Evolutionary conservation across 64 coral and sea anemone species (phyloP), one percentile per base, ranked within the genome.

Genomic region (Pocillopora verrucosa): DNA sequence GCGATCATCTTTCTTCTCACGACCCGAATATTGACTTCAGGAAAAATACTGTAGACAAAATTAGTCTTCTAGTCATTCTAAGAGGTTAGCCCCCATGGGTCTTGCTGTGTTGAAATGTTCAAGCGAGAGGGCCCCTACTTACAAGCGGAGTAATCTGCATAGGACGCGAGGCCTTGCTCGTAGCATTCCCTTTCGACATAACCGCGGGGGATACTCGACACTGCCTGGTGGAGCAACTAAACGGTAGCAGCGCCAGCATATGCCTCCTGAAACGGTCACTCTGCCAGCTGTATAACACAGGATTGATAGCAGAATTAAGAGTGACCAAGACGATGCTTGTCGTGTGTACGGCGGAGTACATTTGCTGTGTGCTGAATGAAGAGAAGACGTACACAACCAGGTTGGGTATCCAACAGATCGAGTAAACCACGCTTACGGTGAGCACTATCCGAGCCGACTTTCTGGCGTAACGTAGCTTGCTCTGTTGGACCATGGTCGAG

Each of bases 261-360:
- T 89, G 75, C 60, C 67, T 89, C 2, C 87, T 59, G 34, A 89
- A 89, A 11, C 56, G 16, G 16, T 65, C 17, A 13, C 74, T 78
- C 75, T 89, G 87, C 30, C 60, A 77, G 87, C 87, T 89, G 60
- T 89, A 89, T 16, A 89, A 26, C 35, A 89, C 63, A n/a, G 87
- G 87, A 61, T 89, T 89, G 9, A 89, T 89, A 9, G 74, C 76
- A 61, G 87, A 89, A 37, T 89, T 89, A 37, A 89, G n/a, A 30
- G 87, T 89, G 1, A 89, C 87, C 58, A 60, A 89, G 16, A 89
- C 87, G n/a, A 89, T 89, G 60, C 74, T 78, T 6, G 76, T 30
- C 7, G 76, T 89, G 63, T 89, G 87, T 13, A 89, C 75, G 36
- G 87, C 74, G 22, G 72, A 72, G 58, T 87, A 87, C 16, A 87